Percentiles rank a stretch among this genome's conserved stretches.
Evolutionary conservation across 2,797 vertebrate species (phyloP).

Genomic region (Poeciliopsis turneri): DNA sequence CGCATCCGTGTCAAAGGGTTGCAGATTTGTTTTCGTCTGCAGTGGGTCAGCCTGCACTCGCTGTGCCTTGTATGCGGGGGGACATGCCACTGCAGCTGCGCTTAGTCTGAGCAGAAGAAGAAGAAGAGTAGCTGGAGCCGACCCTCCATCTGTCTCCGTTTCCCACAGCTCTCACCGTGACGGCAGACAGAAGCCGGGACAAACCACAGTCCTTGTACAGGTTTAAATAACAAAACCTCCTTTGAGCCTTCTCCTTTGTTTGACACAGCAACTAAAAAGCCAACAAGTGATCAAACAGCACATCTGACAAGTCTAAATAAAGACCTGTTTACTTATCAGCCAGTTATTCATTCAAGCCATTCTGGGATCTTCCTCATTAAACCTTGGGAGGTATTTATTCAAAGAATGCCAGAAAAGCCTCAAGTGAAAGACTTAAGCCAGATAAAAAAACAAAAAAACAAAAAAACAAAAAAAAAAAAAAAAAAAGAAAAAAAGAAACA

Average conservation of each 20-base stretch:
- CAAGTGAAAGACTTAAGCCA: background rate
- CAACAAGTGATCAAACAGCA: background rate
- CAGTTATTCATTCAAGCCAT: conserved; percentile 34
- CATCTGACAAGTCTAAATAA: conserved; percentile 32
- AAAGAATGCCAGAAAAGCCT: conserved; percentile 9
- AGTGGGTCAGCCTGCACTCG: conserved; percentile 52
- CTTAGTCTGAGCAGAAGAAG: conserved; percentile 62
- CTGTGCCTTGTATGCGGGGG: conserved; percentile 28
- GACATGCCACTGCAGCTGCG: conserved; percentile 51
- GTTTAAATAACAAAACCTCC: conserved; percentile 62
- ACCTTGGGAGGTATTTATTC: conserved; percentile 42
- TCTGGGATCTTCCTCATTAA: conserved; percentile 33
- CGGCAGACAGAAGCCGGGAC: conserved; percentile 47
- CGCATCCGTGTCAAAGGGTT: conserved; percentile 37
- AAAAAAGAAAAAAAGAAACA: background rate
- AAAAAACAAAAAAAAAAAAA: no score
- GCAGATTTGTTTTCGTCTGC: conserved; percentile 21
- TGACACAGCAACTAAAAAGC: conserved; percentile 27
- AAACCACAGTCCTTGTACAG: conserved; percentile 36
- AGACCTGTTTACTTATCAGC: conserved; percentile 44
- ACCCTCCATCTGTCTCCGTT: conserved; percentile 65
- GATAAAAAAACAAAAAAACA: no score
- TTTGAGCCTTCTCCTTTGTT: conserved; percentile 31
- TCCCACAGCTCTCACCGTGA: conserved; percentile 37
- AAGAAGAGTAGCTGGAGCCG: conserved; percentile 38